Percentiles rank a stretch among this genome's conserved stretches.
Evolutionary conservation across 1,140 invertebrate genomes (phyloP).

Genomic region (Heliothis virescens): DNA sequence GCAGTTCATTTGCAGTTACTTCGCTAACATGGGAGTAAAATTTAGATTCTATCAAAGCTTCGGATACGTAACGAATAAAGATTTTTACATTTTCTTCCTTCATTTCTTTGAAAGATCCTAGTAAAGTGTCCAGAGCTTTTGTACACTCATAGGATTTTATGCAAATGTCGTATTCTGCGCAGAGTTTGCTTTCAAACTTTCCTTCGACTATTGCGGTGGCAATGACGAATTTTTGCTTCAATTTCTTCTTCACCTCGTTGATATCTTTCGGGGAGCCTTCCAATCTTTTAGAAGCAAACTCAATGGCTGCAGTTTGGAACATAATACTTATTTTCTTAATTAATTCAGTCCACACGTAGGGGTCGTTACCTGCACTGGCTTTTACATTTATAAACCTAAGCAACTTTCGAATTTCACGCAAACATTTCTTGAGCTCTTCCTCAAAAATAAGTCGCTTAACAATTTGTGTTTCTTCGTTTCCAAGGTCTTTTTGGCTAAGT

Average conservation of each 20-base stretch:
- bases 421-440: slow-evolving; percentile 58
- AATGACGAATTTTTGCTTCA: slow-evolving; percentile 67
- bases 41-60: slow-evolving; percentile 58
- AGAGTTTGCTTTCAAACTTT: slow-evolving; percentile 67
- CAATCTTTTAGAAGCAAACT: slow-evolving; percentile 52
- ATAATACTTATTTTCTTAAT: slow-evolving; percentile 71
- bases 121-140: slow-evolving; percentile 58
- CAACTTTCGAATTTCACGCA: slow-evolving; percentile 61
- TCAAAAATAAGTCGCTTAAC: slow-evolving; percentile 52
- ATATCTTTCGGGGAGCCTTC: slow-evolving; percentile 38
- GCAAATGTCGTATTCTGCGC: slow-evolving; percentile 65
- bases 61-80: slow-evolving; percentile 61
- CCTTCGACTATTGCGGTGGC: slow-evolving; percentile 64
- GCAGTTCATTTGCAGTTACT: slow-evolving; percentile 65
- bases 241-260: slow-evolving; percentile 50
- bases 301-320: slow-evolving; percentile 63
- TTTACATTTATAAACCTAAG: slow-evolving; percentile 58
- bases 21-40: slow-evolving; percentile 64
- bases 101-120: slow-evolving; percentile 58
- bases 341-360: slow-evolving; percentile 65
- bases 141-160: slow-evolving; percentile 63
- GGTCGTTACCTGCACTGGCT: slow-evolving; percentile 54
- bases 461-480: not conserved
- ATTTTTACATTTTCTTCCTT: slow-evolving; percentile 59
- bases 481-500: slow-evolving; percentile 19